phyloP scores from a whole-genome alignment of 2,888 invertebrate genomes.

The Xylota sylvarum region DNA sequence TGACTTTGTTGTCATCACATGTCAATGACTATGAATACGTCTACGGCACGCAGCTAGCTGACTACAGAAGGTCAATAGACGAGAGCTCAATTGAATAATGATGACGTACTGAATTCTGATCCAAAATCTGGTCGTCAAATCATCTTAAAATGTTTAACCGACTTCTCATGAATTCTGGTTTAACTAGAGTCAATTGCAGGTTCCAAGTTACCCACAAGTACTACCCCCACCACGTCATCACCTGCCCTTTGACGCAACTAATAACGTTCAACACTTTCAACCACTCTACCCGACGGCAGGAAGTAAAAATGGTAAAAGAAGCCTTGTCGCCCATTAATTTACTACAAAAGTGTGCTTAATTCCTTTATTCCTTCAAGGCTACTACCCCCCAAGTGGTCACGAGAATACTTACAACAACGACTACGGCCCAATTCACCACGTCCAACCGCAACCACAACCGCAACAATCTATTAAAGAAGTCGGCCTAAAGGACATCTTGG shows the following conservation, averaged over 20 bases:
- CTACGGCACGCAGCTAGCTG: no score
- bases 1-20: no score
- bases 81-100: no score
- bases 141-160: no score
- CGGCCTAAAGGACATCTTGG: slow-evolving; percentile 89
- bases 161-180: no score
- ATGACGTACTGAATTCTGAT: no score
- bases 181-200: slow-evolving; percentile 32
- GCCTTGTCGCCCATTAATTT: neutral
- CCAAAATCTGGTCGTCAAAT: no score
- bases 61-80: no score
- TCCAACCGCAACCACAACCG: slow-evolving; percentile 52
- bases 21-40: no score
- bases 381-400: slow-evolving; percentile 78
- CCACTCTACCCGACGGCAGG: slow-evolving; percentile 58
- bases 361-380: slow-evolving; percentile 23
- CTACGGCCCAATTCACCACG: slow-evolving; percentile 46
- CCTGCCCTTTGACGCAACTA: slow-evolving; percentile 63
- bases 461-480: slow-evolving; percentile 85
- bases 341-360: neutral
- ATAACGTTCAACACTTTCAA: slow-evolving; percentile 25
- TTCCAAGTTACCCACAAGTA: slow-evolving; percentile 30
- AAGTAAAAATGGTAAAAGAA: slow-evolving; percentile 67
- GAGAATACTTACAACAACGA: slow-evolving; percentile 78
- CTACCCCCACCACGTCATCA: slow-evolving; percentile 56